Base-by-base conservation (phyloP, 2,113 vertebrate genomes). In the Etia nguti region DNA sequence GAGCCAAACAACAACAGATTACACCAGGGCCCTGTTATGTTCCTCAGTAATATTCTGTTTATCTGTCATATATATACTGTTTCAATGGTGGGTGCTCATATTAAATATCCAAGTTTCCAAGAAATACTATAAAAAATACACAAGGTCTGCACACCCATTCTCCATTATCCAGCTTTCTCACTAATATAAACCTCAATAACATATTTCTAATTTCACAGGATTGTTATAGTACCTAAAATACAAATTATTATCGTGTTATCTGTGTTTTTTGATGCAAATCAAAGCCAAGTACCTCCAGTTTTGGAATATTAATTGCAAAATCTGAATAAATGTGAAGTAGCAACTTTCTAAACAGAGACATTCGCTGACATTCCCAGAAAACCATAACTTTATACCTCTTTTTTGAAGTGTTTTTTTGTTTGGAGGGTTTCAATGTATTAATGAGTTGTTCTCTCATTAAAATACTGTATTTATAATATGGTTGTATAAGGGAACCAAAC, bases 271-370 rank as follows among this genome's bases (percentile, higher is more conserved):
- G 3, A 29, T 10, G 8, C 26, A 59, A 18, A 60, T 10, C 57
- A 31, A 60, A 60, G 31, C 57, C 15, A 60, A 31, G 57, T 60
- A 0, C 26, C 31, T 60, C 57, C 57, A 31, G 57, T 59, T 59
- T 31, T 59, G 57, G 26, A 60, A 60, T 60, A 60, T 60, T 60
- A 60, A 60, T 60, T 31, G 8, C 31, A 18, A 60, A 60, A 60
- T 60, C 57, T 31, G 57, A 60, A 60, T 0, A 60, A 18, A 29
- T 0, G 0, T 31, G 15, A 60, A 60, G 57, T 60, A 6, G 57
- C 26, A 60, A 60, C 26, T 60, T 60, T 60, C 31, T 60, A 60
- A 60, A 60, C 57, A 31, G 57, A 60, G 10, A 62, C 18, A 62
- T 62, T 62, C 34, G 29, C 57, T 60, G 29, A 62, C 29, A 7